Percentiles rank a stretch among this genome's conserved stretches.
Evolutionary conservation across 2,888 invertebrate species (phyloP).

Genomic region (Isoperla grammatica): DNA sequence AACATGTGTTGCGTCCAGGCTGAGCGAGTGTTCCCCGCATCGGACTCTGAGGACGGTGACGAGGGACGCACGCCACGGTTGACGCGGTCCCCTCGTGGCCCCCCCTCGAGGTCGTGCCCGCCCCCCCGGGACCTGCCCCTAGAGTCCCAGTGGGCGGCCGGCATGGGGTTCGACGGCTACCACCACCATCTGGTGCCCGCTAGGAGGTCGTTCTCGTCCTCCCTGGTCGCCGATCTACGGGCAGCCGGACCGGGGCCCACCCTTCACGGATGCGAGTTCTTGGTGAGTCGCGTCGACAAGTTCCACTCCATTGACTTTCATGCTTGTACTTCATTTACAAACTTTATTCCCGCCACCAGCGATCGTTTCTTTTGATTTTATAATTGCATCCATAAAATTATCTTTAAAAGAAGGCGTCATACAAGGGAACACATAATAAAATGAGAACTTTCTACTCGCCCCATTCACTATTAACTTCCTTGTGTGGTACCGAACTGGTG

Average conservation of each 20-base stretch:
- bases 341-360: no score
- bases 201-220: conserved; percentile 33
- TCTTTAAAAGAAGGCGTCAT: no score
- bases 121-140: conserved; percentile 30
- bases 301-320: no score
- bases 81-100: conserved; percentile 22
- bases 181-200: conserved; percentile 28
- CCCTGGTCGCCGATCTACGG: conserved; percentile 33
- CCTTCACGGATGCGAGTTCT: conserved; percentile 31
- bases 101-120: conserved; percentile 28
- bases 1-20: conserved; percentile 36
- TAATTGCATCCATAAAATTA: no score
- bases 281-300: conserved; percentile 28
- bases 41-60: conserved; percentile 34
- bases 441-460: no score
- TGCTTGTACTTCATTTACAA: no score
- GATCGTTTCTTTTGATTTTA: no score
- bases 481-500: no score
- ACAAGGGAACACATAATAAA: no score
- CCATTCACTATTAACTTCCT: no score
- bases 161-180: conserved; percentile 43
- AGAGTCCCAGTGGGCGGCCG: conserved; percentile 44
- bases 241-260: conserved; percentile 32
- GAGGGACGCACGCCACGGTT: conserved; percentile 19
- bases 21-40: conserved; percentile 36